Conservation (phyloP, 2,113 vertebrate genomes). For the Callipepla squamata region DNA sequence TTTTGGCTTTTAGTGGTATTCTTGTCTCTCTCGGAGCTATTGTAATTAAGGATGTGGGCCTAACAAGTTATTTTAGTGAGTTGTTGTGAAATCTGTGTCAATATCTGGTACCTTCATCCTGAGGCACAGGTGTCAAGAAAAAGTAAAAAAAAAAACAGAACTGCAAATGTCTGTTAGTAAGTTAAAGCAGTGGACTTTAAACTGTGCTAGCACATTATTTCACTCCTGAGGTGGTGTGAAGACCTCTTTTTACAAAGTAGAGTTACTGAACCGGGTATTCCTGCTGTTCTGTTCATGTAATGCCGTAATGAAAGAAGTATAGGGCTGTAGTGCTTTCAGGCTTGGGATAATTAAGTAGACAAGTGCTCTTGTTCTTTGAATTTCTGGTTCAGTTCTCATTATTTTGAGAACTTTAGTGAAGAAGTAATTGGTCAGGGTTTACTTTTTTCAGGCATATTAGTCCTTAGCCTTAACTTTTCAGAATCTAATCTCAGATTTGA, state of each 20-base stretch:
- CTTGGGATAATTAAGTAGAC: conserved; percentile 40
- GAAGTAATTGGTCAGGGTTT: conserved; percentile 24
- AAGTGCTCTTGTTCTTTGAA: conserved; percentile 45
- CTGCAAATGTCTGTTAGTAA: neutral
- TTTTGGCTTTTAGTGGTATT: accelerated
- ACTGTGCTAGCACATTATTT: neutral
- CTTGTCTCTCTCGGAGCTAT: neutral
- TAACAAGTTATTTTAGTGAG: neutral
- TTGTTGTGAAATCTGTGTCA: neutral
- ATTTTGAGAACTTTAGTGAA: neutral
- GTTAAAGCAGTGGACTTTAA: neutral
- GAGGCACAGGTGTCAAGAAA: neutral
- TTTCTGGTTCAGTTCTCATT: conserved; percentile 30
- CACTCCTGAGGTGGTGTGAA: neutral
- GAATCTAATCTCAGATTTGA: neutral
- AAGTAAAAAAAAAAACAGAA: neutral
- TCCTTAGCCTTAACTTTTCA: neutral
- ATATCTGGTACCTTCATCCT: neutral
- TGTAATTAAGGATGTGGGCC: neutral
- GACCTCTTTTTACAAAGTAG: neutral
- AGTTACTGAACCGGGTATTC: neutral
- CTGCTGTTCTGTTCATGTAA: neutral
- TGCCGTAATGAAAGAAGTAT: neutral
- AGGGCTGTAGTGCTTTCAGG: neutral
- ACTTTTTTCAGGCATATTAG: neutral